Base-by-base conservation (phyloP, 2,797 vertebrate species). In the Sciurus carolinensis region DNA sequence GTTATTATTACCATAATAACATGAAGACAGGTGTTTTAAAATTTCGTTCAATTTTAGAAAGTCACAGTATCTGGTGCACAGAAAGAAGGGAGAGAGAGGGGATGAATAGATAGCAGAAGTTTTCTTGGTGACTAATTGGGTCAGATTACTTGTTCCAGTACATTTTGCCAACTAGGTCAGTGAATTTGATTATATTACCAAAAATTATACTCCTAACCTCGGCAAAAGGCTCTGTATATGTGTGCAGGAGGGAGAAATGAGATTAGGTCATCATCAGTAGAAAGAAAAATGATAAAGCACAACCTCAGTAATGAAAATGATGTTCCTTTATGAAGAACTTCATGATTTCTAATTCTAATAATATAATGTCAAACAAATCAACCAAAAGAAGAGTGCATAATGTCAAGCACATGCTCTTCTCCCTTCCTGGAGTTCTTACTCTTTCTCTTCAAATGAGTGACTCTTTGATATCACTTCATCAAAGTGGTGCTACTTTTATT, bases 401-500 rank as follows among this genome's bases (percentile, higher is more conserved):
- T 82, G 42, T 92, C 77, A 95, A 93, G 33, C 10, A 64, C 36
- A n/a, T n/a, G 22, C 5, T 52, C 82, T 92, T 67, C 18, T 15
- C 66, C 15, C 67, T 91, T 93, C 71, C 66, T 69, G 67, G 8
- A 87, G 54, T 93, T 83, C 22, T 90, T 75, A 81, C 22, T 69
- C 47, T 52, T 50, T 17, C 12, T 82, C 15, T 94, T 20, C 62
- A 91, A 85, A 81, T 85, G 42, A 59, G 54, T 57, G 59, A 10
- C 57, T 77, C 62, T 80, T 84, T 73, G 76, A 93, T 90, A 87
- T 66, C 69, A 52, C 62, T 81, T 79, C 47, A 94, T 90, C 83
- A 81, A 92, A 93, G 57, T 83, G 64, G 69, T 75, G 44, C 96
- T 92, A 88, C 59, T 67, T 89, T 72, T 91, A n/a, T 84, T 75